Conservation (phyloP, 2,888 invertebrate species). For the Drosophila kuntzei region DNA sequence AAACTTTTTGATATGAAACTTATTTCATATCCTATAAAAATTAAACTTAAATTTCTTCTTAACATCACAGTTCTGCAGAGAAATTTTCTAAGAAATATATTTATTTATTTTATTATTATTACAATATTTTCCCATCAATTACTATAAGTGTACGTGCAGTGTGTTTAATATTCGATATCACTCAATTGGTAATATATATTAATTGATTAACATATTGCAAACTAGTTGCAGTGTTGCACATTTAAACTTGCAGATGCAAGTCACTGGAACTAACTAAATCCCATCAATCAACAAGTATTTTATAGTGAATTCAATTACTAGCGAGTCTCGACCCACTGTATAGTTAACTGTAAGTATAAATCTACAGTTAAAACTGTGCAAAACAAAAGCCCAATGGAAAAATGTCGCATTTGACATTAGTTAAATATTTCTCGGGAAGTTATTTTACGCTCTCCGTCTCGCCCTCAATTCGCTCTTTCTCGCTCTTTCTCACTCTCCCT, state of each 20-base stretch:
- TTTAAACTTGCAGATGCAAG: background rate
- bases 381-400: conserved; percentile 31
- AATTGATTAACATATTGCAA: conserved; percentile 9
- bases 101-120: no score
- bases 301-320: conserved; percentile 15
- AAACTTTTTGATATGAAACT: no score
- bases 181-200: background rate
- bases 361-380: conserved; percentile 48
- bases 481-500: background rate
- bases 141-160: background rate
- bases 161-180: background rate
- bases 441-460: conserved; percentile 10
- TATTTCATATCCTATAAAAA: background rate
- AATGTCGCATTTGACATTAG: conserved; percentile 21
- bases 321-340: conserved; percentile 40
- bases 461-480: background rate
- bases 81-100: background rate
- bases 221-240: background rate
- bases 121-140: background rate
- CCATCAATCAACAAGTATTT: conserved; percentile 18
- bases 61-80: no score
- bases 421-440: conserved; percentile 30
- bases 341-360: conserved; percentile 49
- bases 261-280: conserved; percentile 7
- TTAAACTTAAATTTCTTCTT: background rate